These are phyloP conservation scores for Onychorhynchus coronatus DNA, from an alignment of 2,113 vertebrate genomes.

Conservation along the genomic window DNA sequence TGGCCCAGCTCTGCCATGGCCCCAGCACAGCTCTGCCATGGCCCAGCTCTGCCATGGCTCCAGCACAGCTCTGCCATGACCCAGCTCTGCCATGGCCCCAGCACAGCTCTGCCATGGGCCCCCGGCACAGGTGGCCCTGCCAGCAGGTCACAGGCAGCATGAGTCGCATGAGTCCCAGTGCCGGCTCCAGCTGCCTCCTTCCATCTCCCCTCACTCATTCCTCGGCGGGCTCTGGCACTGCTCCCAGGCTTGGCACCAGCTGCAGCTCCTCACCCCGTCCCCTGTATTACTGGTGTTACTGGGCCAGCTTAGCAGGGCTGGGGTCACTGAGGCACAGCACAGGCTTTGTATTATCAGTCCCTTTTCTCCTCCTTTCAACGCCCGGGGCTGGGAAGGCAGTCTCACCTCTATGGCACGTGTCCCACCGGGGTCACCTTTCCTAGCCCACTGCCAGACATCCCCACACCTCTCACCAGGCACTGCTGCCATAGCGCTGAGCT, in stretches of 20 bases:
- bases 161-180: rapidly evolving
- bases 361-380: background rate
- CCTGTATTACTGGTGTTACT: background rate
- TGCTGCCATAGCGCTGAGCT: background rate
- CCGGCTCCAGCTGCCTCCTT: constrained; percentile 13
- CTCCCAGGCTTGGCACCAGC: background rate
- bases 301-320: background rate
- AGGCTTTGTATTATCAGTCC: background rate
- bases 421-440: background rate
- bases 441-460: background rate
- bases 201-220: constrained; percentile 42
- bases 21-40: too few species aligned
- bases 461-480: background rate
- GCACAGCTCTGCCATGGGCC: background rate
- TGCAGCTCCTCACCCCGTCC: background rate
- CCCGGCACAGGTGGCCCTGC: rapidly evolving
- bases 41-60: too few species aligned
- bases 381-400: background rate
- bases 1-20: too few species aligned
- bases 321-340: background rate
- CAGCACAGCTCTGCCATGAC: too few species aligned
- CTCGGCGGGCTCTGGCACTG: background rate
- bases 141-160: background rate
- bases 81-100: too few species aligned
- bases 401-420: rapidly evolving